Percentiles rank a stretch among this genome's conserved stretches.
Evolutionary conservation across 1,140 invertebrate genomes (phyloP).

Genomic region (Hylyphantes graminicola): DNA sequence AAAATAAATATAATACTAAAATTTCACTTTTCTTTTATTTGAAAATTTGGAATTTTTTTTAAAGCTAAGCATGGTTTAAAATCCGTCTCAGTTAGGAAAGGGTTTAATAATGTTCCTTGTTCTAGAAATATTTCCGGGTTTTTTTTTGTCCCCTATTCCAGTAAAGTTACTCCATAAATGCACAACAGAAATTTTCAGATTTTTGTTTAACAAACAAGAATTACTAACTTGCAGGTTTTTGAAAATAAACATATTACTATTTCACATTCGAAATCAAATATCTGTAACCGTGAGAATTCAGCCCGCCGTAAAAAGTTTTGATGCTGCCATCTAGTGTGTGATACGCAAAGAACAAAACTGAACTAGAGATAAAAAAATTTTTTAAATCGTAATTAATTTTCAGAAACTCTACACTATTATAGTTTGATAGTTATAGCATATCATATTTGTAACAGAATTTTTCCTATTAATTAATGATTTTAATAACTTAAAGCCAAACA

Average conservation of each 20-base stretch:
- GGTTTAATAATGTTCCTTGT: too few relatives aligned
- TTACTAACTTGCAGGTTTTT: neutral
- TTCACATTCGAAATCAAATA: neutral
- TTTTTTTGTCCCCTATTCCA: too few relatives aligned
- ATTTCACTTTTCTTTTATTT: neutral
- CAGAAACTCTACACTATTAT: too few relatives aligned
- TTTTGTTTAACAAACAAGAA: too few relatives aligned
- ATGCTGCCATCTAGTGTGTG: conserved; percentile 20
- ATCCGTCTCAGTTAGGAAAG: too few relatives aligned
- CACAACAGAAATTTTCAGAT: too few relatives aligned
- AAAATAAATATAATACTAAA: neutral
- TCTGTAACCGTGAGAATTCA: neutral
- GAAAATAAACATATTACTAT: neutral
- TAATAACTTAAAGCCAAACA: too few relatives aligned
- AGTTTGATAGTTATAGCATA: too few relatives aligned
- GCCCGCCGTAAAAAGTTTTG: neutral
- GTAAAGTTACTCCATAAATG: too few relatives aligned
- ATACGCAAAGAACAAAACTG: neutral
- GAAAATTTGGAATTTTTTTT: neutral
- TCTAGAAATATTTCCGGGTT: too few relatives aligned
- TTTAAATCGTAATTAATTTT: neutral
- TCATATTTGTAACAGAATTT: too few relatives aligned
- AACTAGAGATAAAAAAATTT: neutral
- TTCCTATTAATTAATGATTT: too few relatives aligned
- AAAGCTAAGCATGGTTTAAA: neutral